Evolutionary conservation across 1,140 invertebrate genomes (phyloP), one percentile per base, ranked within the genome.

Genomic region (Leguminivora glycinivorella): DNA sequence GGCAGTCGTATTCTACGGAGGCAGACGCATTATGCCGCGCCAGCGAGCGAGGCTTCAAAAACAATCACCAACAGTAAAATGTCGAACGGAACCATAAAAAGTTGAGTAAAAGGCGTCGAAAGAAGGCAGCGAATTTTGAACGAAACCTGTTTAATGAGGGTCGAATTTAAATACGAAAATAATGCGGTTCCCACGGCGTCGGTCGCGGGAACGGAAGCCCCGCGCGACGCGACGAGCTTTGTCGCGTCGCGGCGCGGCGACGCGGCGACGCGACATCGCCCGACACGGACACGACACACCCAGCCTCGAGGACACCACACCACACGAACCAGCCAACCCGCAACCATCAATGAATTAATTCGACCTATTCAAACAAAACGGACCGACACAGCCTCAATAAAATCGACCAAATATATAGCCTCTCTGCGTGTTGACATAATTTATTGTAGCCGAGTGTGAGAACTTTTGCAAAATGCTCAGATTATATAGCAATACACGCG

Each of bases 71-170:
- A 84, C 87, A 85, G 87, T 87, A 85, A 87, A 85, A 89, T 85
- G 86, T 91, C 84, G 86, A 89, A 88, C 89, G 87, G 89, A 91
- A 87, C 87, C 82, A 91, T 89, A 91, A 91, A 91, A 91, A 91
- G 87, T 85, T 84, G 88, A 91, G 88, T 90, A 91, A 91, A 89
- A 91, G 87, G 88, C 89, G 89, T 86, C 87, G 89, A 91, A 89
- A 91, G 87, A 84, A 89, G 89, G 89, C 87, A 89, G 89, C 89
- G 85, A 91, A 91, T 91, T 91, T 88, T 89, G 83, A 89, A 82
- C 83, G 78, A 84, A 91, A 91, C 89, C 87, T 83, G 89, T 91
- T 91, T 91, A 91, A 91, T 91, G 89, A 89, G 87, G 89, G 87
- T 89, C 87, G 88, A 84, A 89, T 89, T 91, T 88, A 89, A 90